phyloP scores from a whole-genome alignment of 2,888 invertebrate genomes.

The Hirtodrosophila trivittata region DNA sequence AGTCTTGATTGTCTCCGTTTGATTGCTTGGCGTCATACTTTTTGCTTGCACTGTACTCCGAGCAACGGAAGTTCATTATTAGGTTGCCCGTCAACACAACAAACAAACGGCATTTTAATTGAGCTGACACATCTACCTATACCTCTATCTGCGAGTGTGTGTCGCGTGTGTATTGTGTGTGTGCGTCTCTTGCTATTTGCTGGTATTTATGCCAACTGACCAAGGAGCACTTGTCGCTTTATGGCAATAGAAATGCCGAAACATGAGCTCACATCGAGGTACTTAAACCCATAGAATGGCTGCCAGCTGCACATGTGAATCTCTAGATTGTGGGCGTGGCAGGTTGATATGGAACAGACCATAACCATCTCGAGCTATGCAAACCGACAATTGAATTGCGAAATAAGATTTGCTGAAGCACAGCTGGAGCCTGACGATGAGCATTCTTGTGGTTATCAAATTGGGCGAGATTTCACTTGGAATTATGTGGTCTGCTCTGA shows the following conservation, averaged over 20 bases:
- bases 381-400: conserved; percentile 25
- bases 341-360: not conserved
- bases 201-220: conserved; percentile 43
- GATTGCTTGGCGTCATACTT: conserved; percentile 72
- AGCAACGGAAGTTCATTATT: conserved; percentile 64
- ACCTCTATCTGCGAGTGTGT: not conserved
- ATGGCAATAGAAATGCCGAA: too few species aligned
- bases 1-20: conserved; percentile 25
- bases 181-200: conserved; percentile 21
- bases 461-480: conserved; percentile 8
- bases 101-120: conserved; percentile 72
- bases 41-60: conserved; percentile 50
- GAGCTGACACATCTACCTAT: conserved; percentile 33
- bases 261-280: conserved; percentile 49
- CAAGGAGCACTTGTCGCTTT: conserved; percentile 40
- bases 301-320: conserved; percentile 14
- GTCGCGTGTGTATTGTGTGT: conserved; percentile 12
- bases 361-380: conserved; percentile 17
- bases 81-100: conserved; percentile 44
- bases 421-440: conserved; percentile 12
- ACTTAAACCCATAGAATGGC: too few species aligned
- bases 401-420: too few species aligned
- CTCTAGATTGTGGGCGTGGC: conserved; percentile 17
- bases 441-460: conserved; percentile 36
- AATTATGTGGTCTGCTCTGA: conserved; percentile 22